These are phyloP conservation scores for Hololepta plana DNA, from an alignment of 2,888 invertebrate species.

Conservation along the genomic window DNA sequence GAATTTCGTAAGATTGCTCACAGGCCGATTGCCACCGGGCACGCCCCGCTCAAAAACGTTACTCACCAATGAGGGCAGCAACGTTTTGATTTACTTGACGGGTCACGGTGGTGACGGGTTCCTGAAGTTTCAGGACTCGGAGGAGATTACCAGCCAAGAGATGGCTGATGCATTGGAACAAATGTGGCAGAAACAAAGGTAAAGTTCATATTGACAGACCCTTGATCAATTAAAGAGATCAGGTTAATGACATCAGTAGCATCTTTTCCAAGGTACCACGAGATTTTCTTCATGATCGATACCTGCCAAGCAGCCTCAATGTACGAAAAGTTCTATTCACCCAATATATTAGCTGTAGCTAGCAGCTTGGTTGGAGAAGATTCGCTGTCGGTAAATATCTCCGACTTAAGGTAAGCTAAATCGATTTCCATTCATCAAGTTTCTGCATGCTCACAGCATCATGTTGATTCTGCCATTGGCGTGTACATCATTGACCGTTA, in stretches of 20 bases:
- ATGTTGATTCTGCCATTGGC: slow-evolving; percentile 95
- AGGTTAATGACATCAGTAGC: slow-evolving; percentile 2
- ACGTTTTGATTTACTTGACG: slow-evolving; percentile 89
- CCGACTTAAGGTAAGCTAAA: background rate
- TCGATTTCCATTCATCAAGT: too few species aligned
- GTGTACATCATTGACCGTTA: slow-evolving; percentile 99
- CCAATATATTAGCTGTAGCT: slow-evolving; percentile 92
- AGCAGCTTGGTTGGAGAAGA: slow-evolving; percentile 98
- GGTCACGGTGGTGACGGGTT: slow-evolving; percentile 98
- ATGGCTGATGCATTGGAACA: slow-evolving; percentile 97
- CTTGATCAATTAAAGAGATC: too few species aligned
- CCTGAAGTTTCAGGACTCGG: slow-evolving; percentile 97
- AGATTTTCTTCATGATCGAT: slow-evolving; percentile 96
- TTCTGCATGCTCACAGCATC: slow-evolving; percentile 66
- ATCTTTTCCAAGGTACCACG: slow-evolving; percentile 63
- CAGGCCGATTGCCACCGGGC: slow-evolving; percentile 79
- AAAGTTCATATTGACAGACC: too few species aligned
- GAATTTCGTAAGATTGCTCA: slow-evolving; percentile 90
- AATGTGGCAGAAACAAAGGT: slow-evolving; percentile 98
- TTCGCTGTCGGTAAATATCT: slow-evolving; percentile 66
- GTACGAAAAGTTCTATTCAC: slow-evolving; percentile 95
- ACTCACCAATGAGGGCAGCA: slow-evolving; percentile 90
- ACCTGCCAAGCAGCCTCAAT: slow-evolving; percentile 98
- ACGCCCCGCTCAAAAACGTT: slow-evolving; percentile 91
- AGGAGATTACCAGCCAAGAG: slow-evolving; percentile 96